Conservation (phyloP, 1,140 invertebrate genomes). For the Pseudomyrmex gracilis region DNA sequence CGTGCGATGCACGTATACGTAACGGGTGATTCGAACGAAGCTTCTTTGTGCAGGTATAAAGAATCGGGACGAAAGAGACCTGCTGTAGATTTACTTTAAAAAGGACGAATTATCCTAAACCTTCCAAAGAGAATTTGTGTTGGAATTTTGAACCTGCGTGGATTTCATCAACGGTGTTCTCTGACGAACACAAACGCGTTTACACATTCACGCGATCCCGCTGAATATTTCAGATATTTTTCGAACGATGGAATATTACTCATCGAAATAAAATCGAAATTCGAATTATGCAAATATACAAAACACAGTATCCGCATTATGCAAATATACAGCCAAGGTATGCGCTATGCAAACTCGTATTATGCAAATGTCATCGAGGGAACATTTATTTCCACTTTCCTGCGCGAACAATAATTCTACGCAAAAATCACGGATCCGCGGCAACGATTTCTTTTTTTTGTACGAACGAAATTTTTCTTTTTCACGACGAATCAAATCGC, state of each 20-base stretch:
- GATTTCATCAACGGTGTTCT: background rate
- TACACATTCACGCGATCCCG: constrained; percentile 2
- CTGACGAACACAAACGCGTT: constrained; percentile 16
- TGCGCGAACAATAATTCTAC: constrained; percentile 14
- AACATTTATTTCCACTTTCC: constrained; percentile 60
- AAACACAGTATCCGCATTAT: constrained; percentile 41
- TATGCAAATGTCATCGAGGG: constrained; percentile 36
- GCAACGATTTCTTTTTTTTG: constrained; percentile 11
- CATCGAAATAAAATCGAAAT: constrained; percentile 54
- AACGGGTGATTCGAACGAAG: constrained; percentile 63
- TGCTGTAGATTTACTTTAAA: background rate
- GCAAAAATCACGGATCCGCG: background rate
- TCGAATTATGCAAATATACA: constrained; percentile 55
- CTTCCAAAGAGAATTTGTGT: background rate
- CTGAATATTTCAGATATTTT: constrained; percentile 25
- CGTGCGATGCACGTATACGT: constrained; percentile 62
- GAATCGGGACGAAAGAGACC: background rate
- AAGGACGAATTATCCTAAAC: constrained; percentile 2
- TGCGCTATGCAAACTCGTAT: constrained; percentile 47
- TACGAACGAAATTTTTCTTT: background rate
- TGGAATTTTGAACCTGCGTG: too few relatives aligned
- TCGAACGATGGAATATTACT: constrained; percentile 49
- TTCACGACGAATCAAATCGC: constrained; percentile 30
- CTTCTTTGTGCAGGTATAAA: background rate
- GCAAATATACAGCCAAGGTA: constrained; percentile 46